Conservation (phyloP, 2,888 invertebrate genomes). For the Silvanus unidentatus region DNA sequence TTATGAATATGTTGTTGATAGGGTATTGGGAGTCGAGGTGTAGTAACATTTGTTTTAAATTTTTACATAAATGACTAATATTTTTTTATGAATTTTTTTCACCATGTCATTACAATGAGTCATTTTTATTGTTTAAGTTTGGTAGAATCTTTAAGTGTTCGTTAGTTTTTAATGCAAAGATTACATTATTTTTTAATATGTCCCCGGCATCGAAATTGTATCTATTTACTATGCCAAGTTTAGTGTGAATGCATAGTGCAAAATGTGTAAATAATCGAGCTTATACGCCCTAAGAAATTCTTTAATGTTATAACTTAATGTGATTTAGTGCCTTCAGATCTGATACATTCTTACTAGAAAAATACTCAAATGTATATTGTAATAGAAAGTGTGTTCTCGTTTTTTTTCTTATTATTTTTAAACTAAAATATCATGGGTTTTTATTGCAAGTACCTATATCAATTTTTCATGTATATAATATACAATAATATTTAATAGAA, state of each 20-base stretch:
- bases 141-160: background rate
- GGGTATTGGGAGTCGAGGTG: constrained; percentile 79
- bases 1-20: constrained; percentile 77
- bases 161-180: background rate
- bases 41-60: constrained; percentile 44
- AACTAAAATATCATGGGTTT: constrained; percentile 28
- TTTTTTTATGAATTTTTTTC: constrained; percentile 3
- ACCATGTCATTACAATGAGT: background rate
- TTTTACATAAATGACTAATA: constrained; percentile 2
- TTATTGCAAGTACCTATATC: constrained; percentile 25
- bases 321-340: constrained; percentile 44
- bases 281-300: no score
- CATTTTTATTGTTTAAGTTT: constrained; percentile 11
- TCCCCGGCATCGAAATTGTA: constrained; percentile 6
- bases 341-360: constrained; percentile 27
- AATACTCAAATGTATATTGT: constrained; percentile 30
- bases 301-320: constrained; percentile 21
- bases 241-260: background rate
- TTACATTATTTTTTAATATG: background rate
- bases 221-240: background rate
- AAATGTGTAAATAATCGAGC: no score
- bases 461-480: constrained; percentile 14
- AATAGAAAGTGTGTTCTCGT: constrained; percentile 14
- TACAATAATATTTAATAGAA: constrained; percentile 35
- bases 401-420: constrained; percentile 22